Percentiles rank a stretch among this genome's conserved stretches.
These are phyloP conservation scores for Echinometra lucunter DNA, from an alignment of 53 echinoderm and acorn worm species.

Conservation along the genomic window DNA sequence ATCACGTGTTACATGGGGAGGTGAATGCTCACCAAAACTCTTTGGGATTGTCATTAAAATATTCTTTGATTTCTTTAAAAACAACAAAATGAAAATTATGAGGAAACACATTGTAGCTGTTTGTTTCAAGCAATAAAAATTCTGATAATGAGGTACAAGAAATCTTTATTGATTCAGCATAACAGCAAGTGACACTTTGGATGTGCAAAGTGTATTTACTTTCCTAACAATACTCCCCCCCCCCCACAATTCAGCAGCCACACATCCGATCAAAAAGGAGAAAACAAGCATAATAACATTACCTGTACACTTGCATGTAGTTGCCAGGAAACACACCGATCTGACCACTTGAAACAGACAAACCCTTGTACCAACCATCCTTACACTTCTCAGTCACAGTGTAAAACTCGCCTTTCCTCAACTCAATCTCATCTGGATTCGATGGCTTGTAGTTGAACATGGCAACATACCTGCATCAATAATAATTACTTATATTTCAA, in stretches of 20 bases:
- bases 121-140: not conserved
- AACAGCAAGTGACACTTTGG: not conserved
- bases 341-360: constrained; percentile 83
- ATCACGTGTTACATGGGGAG: not conserved
- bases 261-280: not conserved
- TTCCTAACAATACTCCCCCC: too few species aligned
- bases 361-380: constrained; percentile 92
- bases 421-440: constrained; percentile 92
- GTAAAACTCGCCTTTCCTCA: constrained; percentile 87
- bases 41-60: too few species aligned
- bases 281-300: not conserved
- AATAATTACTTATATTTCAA: not conserved
- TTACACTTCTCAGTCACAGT: constrained; percentile 90
- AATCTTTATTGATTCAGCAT: too few species aligned
- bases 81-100: not conserved
- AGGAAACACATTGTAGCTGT: not conserved
- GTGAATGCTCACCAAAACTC: not conserved
- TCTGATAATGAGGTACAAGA: not conserved
- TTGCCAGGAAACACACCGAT: constrained; percentile 97
- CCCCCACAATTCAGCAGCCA: too few species aligned
- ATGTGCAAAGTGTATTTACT: not conserved
- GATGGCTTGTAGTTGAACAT: constrained; percentile 88
- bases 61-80: not conserved
- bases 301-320: constrained; percentile 96
- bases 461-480: constrained; percentile 77